phyloP scores from a whole-genome alignment of 1,140 invertebrate genomes.

The Ostrea denselamellosa region DNA sequence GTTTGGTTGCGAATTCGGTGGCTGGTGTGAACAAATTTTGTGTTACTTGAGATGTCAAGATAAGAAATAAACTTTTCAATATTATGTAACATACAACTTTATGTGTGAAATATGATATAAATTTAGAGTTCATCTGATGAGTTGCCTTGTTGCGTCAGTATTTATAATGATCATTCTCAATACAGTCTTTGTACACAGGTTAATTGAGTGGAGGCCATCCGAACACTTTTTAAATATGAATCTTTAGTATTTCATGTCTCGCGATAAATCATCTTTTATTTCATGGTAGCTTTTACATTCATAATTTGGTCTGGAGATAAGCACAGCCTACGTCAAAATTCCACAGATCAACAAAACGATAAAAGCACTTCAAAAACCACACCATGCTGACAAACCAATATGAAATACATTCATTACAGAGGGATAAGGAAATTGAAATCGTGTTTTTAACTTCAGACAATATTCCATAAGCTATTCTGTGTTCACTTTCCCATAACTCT shows the following conservation, averaged over 20 bases:
- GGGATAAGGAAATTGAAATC: constrained; percentile 33
- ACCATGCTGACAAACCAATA: constrained; percentile 34
- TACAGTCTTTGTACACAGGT: constrained; percentile 3
- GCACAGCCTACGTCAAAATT: constrained; percentile 14
- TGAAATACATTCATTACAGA: constrained; percentile 11
- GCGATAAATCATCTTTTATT: constrained; percentile 25
- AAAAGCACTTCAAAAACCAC: constrained; percentile 8
- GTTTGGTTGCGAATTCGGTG: not conserved
- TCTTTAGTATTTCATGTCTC: not conserved
- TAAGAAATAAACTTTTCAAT: not conserved
- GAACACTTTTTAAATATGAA: not conserved
- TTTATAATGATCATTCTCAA: not conserved
- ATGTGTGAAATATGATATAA: not conserved
- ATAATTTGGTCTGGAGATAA: constrained; percentile 31
- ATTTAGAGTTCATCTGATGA: not conserved
- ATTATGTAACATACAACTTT: not conserved
- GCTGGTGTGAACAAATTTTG: not conserved
- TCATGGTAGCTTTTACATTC: constrained; percentile 6
- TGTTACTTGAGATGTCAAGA: not conserved
- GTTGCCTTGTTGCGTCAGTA: not conserved
- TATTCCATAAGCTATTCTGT: not conserved
- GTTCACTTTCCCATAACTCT: constrained; percentile 34
- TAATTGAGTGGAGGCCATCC: not conserved
- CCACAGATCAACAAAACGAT: constrained; percentile 12
- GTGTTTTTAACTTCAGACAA: constrained; percentile 31